Conservation (phyloP, 2,888 invertebrate genomes). For the Perizoma affinitatum region DNA sequence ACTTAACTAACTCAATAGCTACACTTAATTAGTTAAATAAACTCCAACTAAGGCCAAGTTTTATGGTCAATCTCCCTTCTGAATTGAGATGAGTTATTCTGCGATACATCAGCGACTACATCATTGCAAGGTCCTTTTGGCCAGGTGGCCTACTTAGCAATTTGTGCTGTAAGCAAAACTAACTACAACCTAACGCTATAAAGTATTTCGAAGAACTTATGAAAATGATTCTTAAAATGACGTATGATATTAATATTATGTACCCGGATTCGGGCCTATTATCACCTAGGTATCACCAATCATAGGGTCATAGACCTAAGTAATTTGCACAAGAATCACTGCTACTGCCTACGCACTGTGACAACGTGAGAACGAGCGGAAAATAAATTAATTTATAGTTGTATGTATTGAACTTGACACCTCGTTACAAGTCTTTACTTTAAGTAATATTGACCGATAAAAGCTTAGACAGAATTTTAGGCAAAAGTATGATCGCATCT, state of each 20-base stretch:
- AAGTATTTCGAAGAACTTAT: constrained; percentile 5
- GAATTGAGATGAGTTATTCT: constrained; percentile 15
- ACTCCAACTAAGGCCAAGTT: too few species aligned
- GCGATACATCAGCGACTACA: constrained; percentile 20
- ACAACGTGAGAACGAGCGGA: neutral
- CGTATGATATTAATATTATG: constrained; percentile 18
- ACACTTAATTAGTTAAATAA: too few species aligned
- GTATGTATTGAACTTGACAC: too few species aligned
- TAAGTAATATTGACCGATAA: neutral
- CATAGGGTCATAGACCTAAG: constrained; percentile 3
- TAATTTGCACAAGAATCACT: constrained; percentile 10
- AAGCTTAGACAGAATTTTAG: too few species aligned
- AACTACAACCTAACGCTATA: constrained; percentile 22
- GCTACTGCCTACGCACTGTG: constrained; percentile 2
- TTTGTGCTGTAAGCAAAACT: constrained; percentile 23
- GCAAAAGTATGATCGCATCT: too few species aligned
- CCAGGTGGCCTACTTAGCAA: constrained; percentile 29
- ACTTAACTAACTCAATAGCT: too few species aligned
- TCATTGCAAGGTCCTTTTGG: constrained; percentile 4
- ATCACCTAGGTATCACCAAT: constrained; percentile 5
- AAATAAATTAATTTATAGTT: neutral
- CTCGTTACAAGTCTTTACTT: too few species aligned
- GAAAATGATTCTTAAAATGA: neutral
- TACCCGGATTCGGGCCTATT: constrained; percentile 8
- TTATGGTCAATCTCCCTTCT: constrained; percentile 6